phyloP scores from a whole-genome alignment of 2,113 vertebrate species.

The Nymphicus hollandicus region DNA sequence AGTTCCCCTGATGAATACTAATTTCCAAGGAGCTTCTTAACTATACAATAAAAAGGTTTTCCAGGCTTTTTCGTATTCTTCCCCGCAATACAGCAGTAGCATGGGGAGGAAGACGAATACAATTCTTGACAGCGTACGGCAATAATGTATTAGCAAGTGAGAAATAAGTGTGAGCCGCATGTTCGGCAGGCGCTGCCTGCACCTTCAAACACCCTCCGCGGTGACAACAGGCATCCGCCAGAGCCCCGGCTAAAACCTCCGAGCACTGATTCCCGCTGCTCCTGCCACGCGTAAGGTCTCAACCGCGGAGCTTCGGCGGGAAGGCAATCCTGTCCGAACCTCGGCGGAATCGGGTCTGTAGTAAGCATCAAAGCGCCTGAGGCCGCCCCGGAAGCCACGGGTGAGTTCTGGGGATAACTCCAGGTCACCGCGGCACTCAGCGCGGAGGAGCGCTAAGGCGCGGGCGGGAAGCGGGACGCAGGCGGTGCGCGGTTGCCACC shows the following conservation, averaged over 20 bases:
- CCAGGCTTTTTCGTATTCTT: background rate
- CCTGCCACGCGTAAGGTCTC: background rate
- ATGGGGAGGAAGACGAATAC: background rate
- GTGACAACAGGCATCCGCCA: background rate
- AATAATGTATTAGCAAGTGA: background rate
- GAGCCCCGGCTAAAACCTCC: background rate
- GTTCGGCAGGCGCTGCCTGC: background rate
- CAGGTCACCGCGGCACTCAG: background rate
- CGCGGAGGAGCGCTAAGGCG: background rate
- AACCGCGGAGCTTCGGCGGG: background rate
- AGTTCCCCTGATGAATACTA: background rate
- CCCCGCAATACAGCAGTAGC: background rate
- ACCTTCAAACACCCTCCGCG: background rate
- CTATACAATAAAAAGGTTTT: background rate
- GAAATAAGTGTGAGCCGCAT: background rate
- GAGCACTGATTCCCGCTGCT: background rate
- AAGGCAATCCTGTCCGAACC: background rate
- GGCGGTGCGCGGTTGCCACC: conserved; percentile 55
- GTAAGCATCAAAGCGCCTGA: background rate
- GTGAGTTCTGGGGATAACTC: background rate
- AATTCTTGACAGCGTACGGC: background rate
- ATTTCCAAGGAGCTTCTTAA: background rate
- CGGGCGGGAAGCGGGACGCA: too few relatives aligned
- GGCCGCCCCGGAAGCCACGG: background rate
- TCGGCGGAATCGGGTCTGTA: background rate